Conservation (phyloP, 2,797 vertebrate species). For the Argentina silus region DNA sequence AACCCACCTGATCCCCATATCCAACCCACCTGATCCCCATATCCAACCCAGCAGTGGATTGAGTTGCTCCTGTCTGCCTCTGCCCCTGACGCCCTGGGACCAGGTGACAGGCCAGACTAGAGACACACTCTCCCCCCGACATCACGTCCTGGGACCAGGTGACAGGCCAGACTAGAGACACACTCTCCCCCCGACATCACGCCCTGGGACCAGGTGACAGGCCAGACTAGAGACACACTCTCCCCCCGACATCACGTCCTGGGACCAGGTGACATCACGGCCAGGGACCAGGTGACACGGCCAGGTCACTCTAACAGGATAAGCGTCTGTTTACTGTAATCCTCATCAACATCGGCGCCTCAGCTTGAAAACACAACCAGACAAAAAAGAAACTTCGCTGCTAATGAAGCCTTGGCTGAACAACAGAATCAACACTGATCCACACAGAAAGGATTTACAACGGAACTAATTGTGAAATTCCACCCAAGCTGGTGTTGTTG, state of each 20-base stretch:
- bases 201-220: neutral
- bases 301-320: neutral
- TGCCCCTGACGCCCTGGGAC: neutral
- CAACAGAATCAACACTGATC: neutral
- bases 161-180: too few species aligned
- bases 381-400: neutral
- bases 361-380: too few species aligned
- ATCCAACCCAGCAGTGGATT: slow-evolving; percentile 12
- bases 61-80: slow-evolving; percentile 10
- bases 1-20: slow-evolving; percentile 7
- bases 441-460: neutral
- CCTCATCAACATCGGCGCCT: neutral
- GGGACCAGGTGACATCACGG: neutral
- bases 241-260: neutral
- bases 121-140: neutral
- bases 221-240: too few species aligned
- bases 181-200: neutral
- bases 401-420: neutral
- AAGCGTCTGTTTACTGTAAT: neutral
- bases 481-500: neutral
- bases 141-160: neutral
- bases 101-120: too few species aligned
- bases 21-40: slow-evolving; percentile 12
- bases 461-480: slow-evolving; percentile 1
- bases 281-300: too few species aligned